Base-by-base conservation (phyloP, 37 sponge, comb jelly and placozoan genomes). In the Ephydatia muelleri region DNA sequence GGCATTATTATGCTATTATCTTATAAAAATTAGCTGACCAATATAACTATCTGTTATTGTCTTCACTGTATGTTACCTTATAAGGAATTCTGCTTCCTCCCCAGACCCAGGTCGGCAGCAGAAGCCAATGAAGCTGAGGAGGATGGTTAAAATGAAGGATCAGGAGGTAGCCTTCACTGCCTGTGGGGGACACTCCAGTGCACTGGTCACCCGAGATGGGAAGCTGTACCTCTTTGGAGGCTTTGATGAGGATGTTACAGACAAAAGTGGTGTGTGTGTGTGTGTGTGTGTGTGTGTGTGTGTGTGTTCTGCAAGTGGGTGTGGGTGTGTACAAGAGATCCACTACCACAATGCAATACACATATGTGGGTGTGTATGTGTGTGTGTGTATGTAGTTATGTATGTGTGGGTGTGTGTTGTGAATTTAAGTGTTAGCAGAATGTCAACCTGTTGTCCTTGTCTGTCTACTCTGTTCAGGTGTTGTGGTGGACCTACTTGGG, bases 211-310 rank as follows among this genome's bases (percentile, higher is more conserved):
- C 49, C 82, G 79, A 0, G 91, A 93, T 9, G 98, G 98, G 34
- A 82, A 93, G 26, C 87, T 98, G 38, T 92, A 88, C 82, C 90
- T 95, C 93, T 95, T 95, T 87, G 98, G 98, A 13, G 77, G 78
- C 26, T 65, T 88, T 9, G 88, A 83, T 29, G 80, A 84, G 9
- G 87, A 88, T n/a, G n/a, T 97, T 35, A 80, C 83, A 0, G 93
- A 92, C 77, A 85, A 85, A 57, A 21, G 57, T 57, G 57, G 12
- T 8, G 3, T 8, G 76, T 19, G 16, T 38, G 37, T 8, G 5
- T 19, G 6, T 38, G 37, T 29, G 76, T 75, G 16, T 33, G 8
- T 75, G 35, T 75, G 11, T 43, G 47, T 43, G 47, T 43, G 47
- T n/a, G n/a, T n/a, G n/a, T n/a, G n/a, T n/a, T n/a, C n/a, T n/a